A percentile compares a stretch with the other conserved stretches of the same genome.
Conservation (phyloP, 2,113 vertebrate species). For the Cyanistes caeruleus region DNA sequence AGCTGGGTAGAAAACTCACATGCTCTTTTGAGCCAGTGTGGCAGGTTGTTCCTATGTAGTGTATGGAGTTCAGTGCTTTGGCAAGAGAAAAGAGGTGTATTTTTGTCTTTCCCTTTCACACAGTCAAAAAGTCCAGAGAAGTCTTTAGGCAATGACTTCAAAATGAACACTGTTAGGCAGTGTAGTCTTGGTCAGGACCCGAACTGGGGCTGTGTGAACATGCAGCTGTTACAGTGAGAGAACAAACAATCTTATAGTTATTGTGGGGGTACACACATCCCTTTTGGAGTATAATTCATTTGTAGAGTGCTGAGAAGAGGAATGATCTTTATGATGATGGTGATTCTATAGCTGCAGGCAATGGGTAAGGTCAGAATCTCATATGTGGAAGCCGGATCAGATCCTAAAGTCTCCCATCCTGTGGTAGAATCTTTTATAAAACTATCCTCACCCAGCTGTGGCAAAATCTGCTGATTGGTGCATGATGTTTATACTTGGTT, state of each 20-base stretch:
- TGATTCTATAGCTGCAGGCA: neutral
- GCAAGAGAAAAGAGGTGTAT: neutral
- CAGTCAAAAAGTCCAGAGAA: neutral
- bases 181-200: neutral
- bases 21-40: neutral
- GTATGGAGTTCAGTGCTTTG: neutral
- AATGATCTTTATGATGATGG: fast-evolving
- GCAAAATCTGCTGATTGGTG: neutral
- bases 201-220: neutral
- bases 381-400: neutral
- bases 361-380: fast-evolving
- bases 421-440: neutral
- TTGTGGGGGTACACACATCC: neutral
- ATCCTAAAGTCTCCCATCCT: neutral
- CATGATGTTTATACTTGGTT: neutral
- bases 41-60: neutral
- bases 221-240: neutral
- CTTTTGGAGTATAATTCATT: neutral
- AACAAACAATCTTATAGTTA: neutral
- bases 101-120: neutral
- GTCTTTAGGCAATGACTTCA: neutral
- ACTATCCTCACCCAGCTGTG: neutral
- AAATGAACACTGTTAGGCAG: neutral
- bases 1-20: neutral
- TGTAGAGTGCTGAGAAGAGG: neutral